A percentile compares a stretch with the other conserved stretches of the same genome.
Conservation (phyloP, 1,140 invertebrate genomes). For the Odontomachus brunneus region DNA sequence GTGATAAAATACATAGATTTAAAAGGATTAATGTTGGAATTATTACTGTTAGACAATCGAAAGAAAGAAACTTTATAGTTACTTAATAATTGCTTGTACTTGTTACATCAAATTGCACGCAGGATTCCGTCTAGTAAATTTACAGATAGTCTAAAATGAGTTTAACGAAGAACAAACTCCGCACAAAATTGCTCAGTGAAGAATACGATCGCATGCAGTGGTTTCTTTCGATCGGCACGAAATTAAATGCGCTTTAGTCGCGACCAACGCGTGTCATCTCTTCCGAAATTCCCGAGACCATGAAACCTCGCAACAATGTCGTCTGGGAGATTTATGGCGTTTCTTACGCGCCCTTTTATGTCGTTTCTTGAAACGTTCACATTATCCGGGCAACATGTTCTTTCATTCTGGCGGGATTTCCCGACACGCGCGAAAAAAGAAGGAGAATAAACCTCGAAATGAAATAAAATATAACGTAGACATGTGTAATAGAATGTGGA, state of each 20-base stretch:
- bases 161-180: conserved; percentile 21
- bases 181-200: conserved; percentile 30
- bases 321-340: background rate
- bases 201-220: conserved; percentile 10
- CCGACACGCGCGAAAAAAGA: too few species aligned
- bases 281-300: background rate
- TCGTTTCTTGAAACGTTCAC: background rate
- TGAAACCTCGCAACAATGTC: background rate
- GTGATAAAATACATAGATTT: too few species aligned
- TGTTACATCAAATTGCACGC: background rate
- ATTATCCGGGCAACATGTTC: too few species aligned
- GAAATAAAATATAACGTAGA: too few species aligned
- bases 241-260: conserved; percentile 47
- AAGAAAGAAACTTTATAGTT: too few species aligned
- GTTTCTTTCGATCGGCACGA: conserved; percentile 31
- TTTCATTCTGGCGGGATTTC: too few species aligned
- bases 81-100: too few species aligned
- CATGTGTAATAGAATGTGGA: too few species aligned
- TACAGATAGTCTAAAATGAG: conserved; percentile 41
- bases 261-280: conserved; percentile 1
- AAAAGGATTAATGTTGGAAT: too few species aligned
- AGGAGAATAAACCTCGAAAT: too few species aligned
- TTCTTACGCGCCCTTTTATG: background rate
- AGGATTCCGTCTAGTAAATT: conserved; percentile 19
- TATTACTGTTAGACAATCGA: too few species aligned